Conservation (phyloP, 2,113 vertebrate genomes). For the Danionella cerebrum region DNA sequence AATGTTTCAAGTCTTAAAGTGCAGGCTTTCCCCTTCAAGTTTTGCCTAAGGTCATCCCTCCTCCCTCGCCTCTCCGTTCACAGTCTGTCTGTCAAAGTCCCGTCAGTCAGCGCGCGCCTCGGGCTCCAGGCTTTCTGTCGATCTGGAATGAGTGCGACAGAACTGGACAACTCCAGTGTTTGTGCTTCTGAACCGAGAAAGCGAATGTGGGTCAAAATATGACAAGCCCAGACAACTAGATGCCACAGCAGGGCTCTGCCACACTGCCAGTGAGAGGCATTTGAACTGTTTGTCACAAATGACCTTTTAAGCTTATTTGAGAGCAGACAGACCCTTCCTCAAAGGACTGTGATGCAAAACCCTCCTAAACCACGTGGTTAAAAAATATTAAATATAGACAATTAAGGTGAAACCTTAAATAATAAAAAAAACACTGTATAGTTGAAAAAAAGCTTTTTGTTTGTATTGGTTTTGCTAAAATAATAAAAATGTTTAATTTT, state of each 20-base stretch:
- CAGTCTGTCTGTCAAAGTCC: conserved; percentile 44
- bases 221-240: conserved; percentile 33
- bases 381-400: no score
- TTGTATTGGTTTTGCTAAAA: no score
- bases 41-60: conserved; percentile 56
- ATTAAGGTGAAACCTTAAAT: no score
- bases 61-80: conserved; percentile 34
- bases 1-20: conserved; percentile 74
- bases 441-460: no score
- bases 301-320: conserved; percentile 26
- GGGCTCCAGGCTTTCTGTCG: conserved; percentile 35
- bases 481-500: no score
- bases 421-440: no score
- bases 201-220: conserved; percentile 40
- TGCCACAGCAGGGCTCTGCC: conserved; percentile 9
- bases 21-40: conserved; percentile 64
- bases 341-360: neutral
- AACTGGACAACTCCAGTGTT: conserved; percentile 39
- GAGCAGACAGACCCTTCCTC: neutral
- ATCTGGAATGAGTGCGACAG: conserved; percentile 30
- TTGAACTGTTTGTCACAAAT: conserved; percentile 19
- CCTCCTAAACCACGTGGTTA: no score
- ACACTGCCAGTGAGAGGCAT: conserved; percentile 20
- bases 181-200: conserved; percentile 27
- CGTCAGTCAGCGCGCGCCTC: conserved; percentile 42